Base-by-base conservation (phyloP, 2,797 vertebrate species). In the Setipinna tenuifilis region DNA sequence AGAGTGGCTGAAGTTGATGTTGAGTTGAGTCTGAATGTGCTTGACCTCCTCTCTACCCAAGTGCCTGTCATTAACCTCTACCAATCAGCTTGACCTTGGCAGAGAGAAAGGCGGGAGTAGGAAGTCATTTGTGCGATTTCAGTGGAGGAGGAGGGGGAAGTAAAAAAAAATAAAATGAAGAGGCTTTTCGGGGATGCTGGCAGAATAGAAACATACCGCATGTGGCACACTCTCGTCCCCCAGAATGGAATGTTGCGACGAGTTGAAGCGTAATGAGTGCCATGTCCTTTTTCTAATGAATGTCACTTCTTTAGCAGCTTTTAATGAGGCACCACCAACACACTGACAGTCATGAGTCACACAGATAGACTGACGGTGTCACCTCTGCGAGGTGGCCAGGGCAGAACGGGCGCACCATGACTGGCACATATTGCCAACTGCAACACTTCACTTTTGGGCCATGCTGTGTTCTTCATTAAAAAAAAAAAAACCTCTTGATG, bases 81-180 rank as follows among this genome's bases (percentile, higher is more conserved):
- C 94, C 94, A 95, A 95, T 95, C 94, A 95, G 91, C 93, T 94
- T 95, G 95, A 95, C 96, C 95, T 95, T 95, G 93, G 62, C 31
- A 87, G 87, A 93, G 93, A 94, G 88, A 87, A 90, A 80, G 87
- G 91, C 90, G 89, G 89, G 87, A 87, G 84, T 59, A 81, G 85
- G 17, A 78, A 88, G 85, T 71, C 44, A 58, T 62, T 75, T 75
- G 28, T 16, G 68, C 31, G 28, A 19, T 86, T 87, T 85, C 50
- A 82, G 21, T 85, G 84, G n/a, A 84, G 50, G 50, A 81, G 61
- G 88, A n/a, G 80, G 16, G 46, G 10, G 83, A 7, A 10, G 10
- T 44, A 82, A 62, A 44, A 59, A 61, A 44, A 83, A 83, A 2
- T n/a, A 58, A 82, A 48, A 82, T 48, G 2, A 7, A 19, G 6